Base-by-base conservation (phyloP, 2,888 invertebrate species). In the Scaptomyza tumidula region DNA sequence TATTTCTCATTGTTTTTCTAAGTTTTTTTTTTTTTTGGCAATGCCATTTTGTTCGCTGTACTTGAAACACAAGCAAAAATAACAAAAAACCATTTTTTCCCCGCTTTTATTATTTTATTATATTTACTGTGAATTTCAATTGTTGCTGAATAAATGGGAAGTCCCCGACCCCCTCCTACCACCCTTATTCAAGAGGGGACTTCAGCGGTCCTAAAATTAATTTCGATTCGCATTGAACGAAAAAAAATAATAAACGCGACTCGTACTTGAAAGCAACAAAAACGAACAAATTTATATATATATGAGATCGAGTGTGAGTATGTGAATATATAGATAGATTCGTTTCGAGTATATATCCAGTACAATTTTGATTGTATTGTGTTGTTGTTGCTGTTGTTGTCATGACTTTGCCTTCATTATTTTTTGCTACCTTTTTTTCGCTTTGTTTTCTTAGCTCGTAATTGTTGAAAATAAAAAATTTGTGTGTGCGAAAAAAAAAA, bases 171-270 rank as follows among this genome's bases (percentile, higher is more conserved):
- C 4, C 29, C 13, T 1, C 2, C 4, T 1, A 5, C 19, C 13
- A 9, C 5, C 11, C 59, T 16, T 6, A 10, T 6, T 16, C 0
- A 54, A 54, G 31, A 44, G 29, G 43, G 33, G 9, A 33, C 33
- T 33, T 10, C 10, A 29, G 29, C 58, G 80, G 82, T 68, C 80
- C 77, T 70, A 75, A 80, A 82, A 83, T 83, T 77, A 86, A 77
- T 77, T 85, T 86, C 62, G 77, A 77, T 77, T 82, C 71, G 85
- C 82, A 87, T 81, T 78, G 70, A 39, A 35, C 37, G n/a, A 37
- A 37, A 7, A 3, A n/a, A 78, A 67, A 64, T 14, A 39, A 39
- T 6, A 13, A 2, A 24, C 24, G 24, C 74, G 69, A 79, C 45
- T 59, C 64, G 80, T 83, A 86, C 80, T 76, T 80, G 80, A 82